Evolutionary conservation across 2,797 vertebrate genomes (phyloP).

Genomic region (Etheostoma nigrum): DNA sequence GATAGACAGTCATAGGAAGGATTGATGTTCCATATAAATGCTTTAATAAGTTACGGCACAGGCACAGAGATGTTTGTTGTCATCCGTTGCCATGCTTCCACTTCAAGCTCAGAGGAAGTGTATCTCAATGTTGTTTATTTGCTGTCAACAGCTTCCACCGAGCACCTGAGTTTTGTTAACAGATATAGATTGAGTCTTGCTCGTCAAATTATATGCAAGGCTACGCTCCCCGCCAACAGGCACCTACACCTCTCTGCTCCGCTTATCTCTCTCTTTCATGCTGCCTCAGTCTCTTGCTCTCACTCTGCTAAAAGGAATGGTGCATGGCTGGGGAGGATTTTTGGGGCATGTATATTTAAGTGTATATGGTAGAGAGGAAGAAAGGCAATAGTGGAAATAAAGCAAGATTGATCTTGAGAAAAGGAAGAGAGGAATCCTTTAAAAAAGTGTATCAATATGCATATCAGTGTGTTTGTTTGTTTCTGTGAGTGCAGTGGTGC

Average conservation of each 20-base stretch:
- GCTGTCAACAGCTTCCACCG: constrained; percentile 55
- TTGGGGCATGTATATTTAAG: constrained; percentile 20
- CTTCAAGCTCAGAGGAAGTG: constrained; percentile 31
- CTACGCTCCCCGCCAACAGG: constrained; percentile 7
- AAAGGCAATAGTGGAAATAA: not conserved
- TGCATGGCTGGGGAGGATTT: constrained; percentile 1
- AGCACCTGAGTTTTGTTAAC: constrained; percentile 52
- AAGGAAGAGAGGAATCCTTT: constrained; percentile 21
- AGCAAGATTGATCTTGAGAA: not conserved
- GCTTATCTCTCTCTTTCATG: not conserved
- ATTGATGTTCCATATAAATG: constrained; percentile 54
- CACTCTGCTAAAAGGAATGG: not conserved
- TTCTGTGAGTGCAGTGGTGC: constrained; percentile 43
- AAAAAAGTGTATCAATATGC: constrained; percentile 44
- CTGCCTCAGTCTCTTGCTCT: constrained; percentile 14
- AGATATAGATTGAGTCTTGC: constrained; percentile 57
- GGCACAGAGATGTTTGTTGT: constrained; percentile 53
- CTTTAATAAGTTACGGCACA: constrained; percentile 50
- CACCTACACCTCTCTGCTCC: constrained; percentile 17
- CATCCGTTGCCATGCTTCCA: constrained; percentile 40
- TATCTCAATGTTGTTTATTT: constrained; percentile 50
- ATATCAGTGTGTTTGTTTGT: constrained; percentile 57
- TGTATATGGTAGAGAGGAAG: not conserved
- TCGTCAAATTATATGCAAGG: constrained; percentile 45
- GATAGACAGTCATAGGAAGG: constrained; percentile 55